Percentiles rank a stretch among this genome's conserved stretches.
phyloP scores from a whole-genome alignment of 2,797 vertebrate species.

The Coregonus sp. region DNA sequence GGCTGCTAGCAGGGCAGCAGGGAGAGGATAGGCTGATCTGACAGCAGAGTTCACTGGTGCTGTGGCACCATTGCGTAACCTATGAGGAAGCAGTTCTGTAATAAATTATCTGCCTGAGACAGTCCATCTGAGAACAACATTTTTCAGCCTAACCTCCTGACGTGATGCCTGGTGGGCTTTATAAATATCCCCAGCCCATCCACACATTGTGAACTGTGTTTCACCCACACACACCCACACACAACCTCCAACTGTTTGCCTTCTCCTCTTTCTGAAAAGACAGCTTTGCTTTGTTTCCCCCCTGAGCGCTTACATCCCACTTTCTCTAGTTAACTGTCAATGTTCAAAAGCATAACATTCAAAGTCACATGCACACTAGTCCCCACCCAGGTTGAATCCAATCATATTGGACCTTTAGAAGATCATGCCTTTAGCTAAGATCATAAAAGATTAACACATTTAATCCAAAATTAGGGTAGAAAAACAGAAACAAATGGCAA shows the following conservation, averaged over 20 bases:
- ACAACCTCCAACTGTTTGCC: conserved; percentile 68
- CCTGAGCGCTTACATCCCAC: conserved; percentile 68
- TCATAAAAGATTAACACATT: not conserved
- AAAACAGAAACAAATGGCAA: not conserved
- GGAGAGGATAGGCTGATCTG: conserved; percentile 23
- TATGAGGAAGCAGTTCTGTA: conserved; percentile 59
- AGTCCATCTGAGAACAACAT: conserved; percentile 73
- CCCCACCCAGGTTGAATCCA: conserved; percentile 17
- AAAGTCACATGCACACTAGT: conserved; percentile 71
- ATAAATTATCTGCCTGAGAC: conserved; percentile 71
- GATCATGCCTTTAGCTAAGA: conserved; percentile 31
- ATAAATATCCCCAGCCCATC: conserved; percentile 67
- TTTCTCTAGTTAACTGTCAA: conserved; percentile 72
- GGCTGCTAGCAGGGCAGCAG: conserved; percentile 47
- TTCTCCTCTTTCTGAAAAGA: conserved; percentile 74
- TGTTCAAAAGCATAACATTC: conserved; percentile 71
- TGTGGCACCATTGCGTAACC: conserved; percentile 68
- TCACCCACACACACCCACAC: conserved; percentile 74
- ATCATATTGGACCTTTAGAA: conserved; percentile 38
- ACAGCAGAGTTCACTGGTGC: conserved; percentile 53
- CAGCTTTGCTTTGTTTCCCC: conserved; percentile 77
- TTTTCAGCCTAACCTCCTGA: conserved; percentile 68
- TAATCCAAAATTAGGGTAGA: not conserved
- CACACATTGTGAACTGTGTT: conserved; percentile 71
- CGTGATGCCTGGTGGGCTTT: conserved; percentile 74